Percentiles rank a stretch among this genome's conserved stretches.
Evolutionary conservation across 2,888 invertebrate genomes (phyloP).

Genomic region (Ferrisia virgata): DNA sequence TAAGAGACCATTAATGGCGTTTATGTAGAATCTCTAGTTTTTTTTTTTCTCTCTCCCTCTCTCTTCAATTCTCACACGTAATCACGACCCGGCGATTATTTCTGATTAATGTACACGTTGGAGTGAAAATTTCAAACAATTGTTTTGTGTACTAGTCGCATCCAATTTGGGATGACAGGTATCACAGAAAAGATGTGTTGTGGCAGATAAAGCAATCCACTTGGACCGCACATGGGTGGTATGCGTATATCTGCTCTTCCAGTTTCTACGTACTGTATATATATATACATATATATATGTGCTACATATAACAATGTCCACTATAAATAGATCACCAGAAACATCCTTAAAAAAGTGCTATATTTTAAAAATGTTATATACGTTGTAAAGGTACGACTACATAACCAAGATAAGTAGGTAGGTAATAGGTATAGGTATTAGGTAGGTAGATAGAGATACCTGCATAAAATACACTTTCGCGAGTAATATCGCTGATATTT

Average conservation of each 20-base stretch:
- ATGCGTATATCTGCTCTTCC: background rate
- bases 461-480: too few species aligned
- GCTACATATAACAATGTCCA: slow-evolving; percentile 1
- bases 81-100: slow-evolving; percentile 19
- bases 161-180: slow-evolving; percentile 25
- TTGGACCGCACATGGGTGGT: background rate
- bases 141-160: background rate
- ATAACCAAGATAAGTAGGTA: too few species aligned
- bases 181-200: background rate
- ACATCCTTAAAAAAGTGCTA: background rate
- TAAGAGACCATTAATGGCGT: slow-evolving; percentile 23
- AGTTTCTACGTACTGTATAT: too few species aligned
- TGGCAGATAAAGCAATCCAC: background rate
- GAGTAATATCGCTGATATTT: too few species aligned
- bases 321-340: background rate
- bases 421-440: too few species aligned
- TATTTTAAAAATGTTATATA: too few species aligned
- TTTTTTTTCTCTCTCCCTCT: background rate
- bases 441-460: too few species aligned
- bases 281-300: too few species aligned
- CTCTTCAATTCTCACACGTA: background rate
- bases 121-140: background rate
- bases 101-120: slow-evolving; percentile 23
- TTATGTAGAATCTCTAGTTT: background rate
- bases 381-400: too few species aligned